Conservation (phyloP, 2,888 invertebrate genomes). For the Hermodice carunculata region DNA sequence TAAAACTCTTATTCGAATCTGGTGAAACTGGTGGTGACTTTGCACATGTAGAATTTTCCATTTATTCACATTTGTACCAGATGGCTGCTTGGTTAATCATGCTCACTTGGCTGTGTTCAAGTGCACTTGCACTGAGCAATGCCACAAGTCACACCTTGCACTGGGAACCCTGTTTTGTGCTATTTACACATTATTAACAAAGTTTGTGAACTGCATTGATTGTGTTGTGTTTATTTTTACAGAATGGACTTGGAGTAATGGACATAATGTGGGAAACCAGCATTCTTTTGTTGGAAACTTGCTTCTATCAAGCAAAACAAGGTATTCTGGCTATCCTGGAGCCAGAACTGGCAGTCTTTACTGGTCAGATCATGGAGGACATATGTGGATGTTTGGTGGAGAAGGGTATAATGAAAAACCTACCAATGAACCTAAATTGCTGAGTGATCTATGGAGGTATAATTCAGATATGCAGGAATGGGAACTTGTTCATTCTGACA, state of each 20-base stretch:
- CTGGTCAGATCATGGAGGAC: slow-evolving; percentile 42
- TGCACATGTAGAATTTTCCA: too few species aligned
- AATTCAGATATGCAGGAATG: slow-evolving; percentile 36
- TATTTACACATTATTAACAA: too few species aligned
- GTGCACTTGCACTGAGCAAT: too few species aligned
- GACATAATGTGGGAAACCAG: slow-evolving; percentile 40
- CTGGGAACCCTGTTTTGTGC: too few species aligned
- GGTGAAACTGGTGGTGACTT: too few species aligned
- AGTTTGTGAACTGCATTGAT: too few species aligned
- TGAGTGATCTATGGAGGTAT: slow-evolving; percentile 55
- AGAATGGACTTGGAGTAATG: slow-evolving; percentile 53
- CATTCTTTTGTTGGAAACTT: slow-evolving; percentile 4
- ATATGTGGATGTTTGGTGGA: slow-evolving; percentile 57
- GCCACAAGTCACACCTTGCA: too few species aligned
- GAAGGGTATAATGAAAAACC: slow-evolving; percentile 34
- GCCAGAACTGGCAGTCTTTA: slow-evolving; percentile 49
- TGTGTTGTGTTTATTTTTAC: slow-evolving; percentile 21
- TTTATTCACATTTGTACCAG: too few species aligned
- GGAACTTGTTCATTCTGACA: slow-evolving; percentile 30
- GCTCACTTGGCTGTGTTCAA: too few species aligned
- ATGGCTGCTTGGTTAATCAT: too few species aligned
- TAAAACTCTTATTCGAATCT: too few species aligned
- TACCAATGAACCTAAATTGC: slow-evolving; percentile 33
- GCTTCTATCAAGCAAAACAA: neutral
- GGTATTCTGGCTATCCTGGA: slow-evolving; percentile 40